Evolutionary conservation across 2,888 invertebrate genomes (phyloP).

Genomic region (Bimastos eiseni): DNA sequence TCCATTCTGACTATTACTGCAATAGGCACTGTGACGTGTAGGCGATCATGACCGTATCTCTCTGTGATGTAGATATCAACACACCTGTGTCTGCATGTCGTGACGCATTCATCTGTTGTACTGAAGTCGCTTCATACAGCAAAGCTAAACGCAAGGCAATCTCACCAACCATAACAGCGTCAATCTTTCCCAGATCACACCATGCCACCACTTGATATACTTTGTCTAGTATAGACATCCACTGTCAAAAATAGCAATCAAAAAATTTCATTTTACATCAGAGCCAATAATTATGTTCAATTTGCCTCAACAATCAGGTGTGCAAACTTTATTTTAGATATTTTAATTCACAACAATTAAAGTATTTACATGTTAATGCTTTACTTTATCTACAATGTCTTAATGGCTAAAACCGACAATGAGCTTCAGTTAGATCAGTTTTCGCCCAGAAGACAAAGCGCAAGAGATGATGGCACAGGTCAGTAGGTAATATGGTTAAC

Average conservation of each 20-base stretch:
- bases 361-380: background rate
- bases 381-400: no score
- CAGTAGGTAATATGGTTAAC: no score
- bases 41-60: background rate
- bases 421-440: no score
- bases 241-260: slow-evolving; percentile 48
- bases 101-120: slow-evolving; percentile 47
- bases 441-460: no score
- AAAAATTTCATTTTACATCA: background rate
- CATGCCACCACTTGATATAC: slow-evolving; percentile 58
- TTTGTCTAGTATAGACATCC: slow-evolving; percentile 60
- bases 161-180: slow-evolving; percentile 60
- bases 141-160: slow-evolving; percentile 59
- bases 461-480: no score
- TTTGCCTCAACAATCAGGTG: background rate
- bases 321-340: background rate
- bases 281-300: background rate
- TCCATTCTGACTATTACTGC: background rate
- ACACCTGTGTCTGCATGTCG: background rate
- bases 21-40: background rate
- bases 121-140: slow-evolving; percentile 57
- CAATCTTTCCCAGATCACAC: slow-evolving; percentile 59
- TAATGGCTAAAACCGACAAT: no score
- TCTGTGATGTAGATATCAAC: background rate
- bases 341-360: background rate